Conservation (phyloP, 2,113 vertebrate species). For the Syngnathus floridae region DNA sequence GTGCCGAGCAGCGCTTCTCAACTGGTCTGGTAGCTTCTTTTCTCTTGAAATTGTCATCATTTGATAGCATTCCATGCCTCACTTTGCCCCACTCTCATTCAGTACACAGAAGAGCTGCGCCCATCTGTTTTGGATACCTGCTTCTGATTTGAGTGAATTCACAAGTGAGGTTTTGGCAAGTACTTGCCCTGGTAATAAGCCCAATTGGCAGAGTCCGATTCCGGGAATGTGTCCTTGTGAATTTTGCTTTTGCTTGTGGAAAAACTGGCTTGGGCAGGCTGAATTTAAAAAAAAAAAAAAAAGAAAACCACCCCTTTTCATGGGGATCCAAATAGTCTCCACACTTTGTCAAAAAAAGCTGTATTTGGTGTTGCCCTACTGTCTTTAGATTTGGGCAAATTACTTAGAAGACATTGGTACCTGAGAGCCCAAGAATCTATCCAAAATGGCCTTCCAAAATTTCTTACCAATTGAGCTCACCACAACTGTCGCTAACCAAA, state of each 20-base stretch:
- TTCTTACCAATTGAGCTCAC: background rate
- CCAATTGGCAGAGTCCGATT: background rate
- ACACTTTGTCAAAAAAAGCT: background rate
- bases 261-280: background rate
- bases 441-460: background rate
- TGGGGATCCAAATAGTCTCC: background rate
- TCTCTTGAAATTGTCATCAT: background rate
- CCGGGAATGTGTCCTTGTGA: background rate
- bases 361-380: background rate
- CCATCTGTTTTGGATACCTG: background rate
- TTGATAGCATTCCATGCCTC: background rate
- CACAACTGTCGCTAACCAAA: background rate
- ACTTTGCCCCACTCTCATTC: background rate
- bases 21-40: background rate
- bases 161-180: background rate
- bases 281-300: background rate
- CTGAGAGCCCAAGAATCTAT: background rate
- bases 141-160: background rate
- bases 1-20: slow-evolving; percentile 13
- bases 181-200: background rate
- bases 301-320: background rate
- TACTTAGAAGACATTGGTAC: background rate
- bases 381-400: background rate
- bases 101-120: background rate
- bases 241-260: background rate